Percentiles rank a stretch among this genome's conserved stretches.
Conservation (phyloP, 2,797 vertebrate genomes). For the Hippoglossus hippoglossus region DNA sequence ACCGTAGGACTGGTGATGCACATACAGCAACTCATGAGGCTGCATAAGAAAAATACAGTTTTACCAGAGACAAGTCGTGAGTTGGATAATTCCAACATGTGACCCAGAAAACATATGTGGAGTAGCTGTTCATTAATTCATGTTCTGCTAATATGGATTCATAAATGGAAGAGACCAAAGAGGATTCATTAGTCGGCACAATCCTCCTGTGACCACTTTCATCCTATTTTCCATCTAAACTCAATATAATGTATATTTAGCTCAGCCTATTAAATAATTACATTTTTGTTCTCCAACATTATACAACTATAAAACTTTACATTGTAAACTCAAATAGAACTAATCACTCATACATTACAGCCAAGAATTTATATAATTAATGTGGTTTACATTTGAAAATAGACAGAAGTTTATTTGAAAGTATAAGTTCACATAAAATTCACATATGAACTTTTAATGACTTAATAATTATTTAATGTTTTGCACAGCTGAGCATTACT, state of each 20-base stretch:
- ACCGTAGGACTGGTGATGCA: slow-evolving; percentile 9
- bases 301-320: not conserved
- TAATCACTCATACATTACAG: no score
- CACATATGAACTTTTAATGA: no score
- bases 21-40: not conserved
- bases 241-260: slow-evolving; percentile 30
- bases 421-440: no score
- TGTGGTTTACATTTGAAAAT: no score
- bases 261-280: slow-evolving; percentile 18
- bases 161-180: slow-evolving; percentile 36
- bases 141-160: slow-evolving; percentile 41
- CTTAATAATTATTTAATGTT: no score
- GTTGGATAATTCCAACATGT: slow-evolving; percentile 40
- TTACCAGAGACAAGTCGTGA: not conserved
- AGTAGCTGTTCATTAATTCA: slow-evolving; percentile 61
- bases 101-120: slow-evolving; percentile 60
- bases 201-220: slow-evolving; percentile 33
- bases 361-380: no score
- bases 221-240: slow-evolving; percentile 14
- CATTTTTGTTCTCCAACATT: slow-evolving; percentile 2
- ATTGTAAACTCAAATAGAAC: not conserved
- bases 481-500: no score
- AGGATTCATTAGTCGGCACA: slow-evolving; percentile 44
- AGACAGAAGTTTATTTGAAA: no score
- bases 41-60: slow-evolving; percentile 16